Evolutionary conservation across 2,113 vertebrate species (phyloP), one percentile per base, ranked within the genome.

Genomic region (Tangachromis dhanisi): DNA sequence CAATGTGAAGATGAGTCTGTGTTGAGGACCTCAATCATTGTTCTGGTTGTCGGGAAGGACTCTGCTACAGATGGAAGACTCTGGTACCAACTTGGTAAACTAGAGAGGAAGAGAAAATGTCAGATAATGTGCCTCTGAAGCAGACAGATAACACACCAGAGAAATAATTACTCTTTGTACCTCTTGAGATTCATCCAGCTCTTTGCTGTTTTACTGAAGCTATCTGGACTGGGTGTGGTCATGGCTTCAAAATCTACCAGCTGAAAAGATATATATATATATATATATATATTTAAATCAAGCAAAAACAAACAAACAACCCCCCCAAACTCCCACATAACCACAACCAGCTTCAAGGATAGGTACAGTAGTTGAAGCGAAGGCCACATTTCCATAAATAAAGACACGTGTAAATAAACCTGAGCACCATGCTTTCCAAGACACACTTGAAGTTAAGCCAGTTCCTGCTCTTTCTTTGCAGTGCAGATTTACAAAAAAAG

Each of bases 221-320:
- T 96, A 85, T 99, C 98, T 57, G 99, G 97, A 45, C 96, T 98
- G 21, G 97, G 96, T 24, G 98, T 98, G 45, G 98, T 99, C 99
- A 99, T 99, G 76, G 99, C 98, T 96, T 99, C 99, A 94, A 99
- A 99, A 91, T 99, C 99, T 88, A 99, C 97, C 92, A 99, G 93
- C 99, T 99, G 93, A 80, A 53, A 63, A 6, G 5, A 82, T 3
- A 26, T 9, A 63, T 19, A 13, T 26, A 3, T 38, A 66, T 54
- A 63, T 51, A 63, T 17, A 11, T 24, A 2, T 38, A 66, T 16
- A 7, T 53, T 66, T 66, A 49, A 78, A 76, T 19, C 24, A 47
- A 49, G 21, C 14, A 47, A 49, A 17, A 17, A 76, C 24, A 19
- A 26, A 76, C 5, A 47, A 76, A 73, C 19, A 71, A 9, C 11